Percentiles rank a stretch among this genome's conserved stretches.
Conservation (phyloP, 2,797 vertebrate genomes). For the Sus cebifrons region DNA sequence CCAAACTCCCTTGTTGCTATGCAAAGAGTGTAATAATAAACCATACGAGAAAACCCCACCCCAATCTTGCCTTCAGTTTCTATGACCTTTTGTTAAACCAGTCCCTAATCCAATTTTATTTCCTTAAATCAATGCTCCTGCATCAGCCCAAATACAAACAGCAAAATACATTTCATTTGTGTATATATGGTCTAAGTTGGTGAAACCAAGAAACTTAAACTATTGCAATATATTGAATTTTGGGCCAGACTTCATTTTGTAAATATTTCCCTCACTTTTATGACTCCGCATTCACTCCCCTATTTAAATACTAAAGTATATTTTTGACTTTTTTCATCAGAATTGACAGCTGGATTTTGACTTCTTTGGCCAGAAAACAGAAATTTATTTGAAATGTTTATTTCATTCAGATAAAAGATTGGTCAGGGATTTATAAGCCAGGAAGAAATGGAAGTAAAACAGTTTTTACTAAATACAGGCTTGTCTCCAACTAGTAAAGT, state of each 20-base stretch:
- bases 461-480: neutral
- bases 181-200: neutral
- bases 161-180: neutral
- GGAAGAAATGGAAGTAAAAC: constrained; percentile 63
- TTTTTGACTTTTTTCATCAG: constrained; percentile 59
- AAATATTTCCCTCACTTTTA: neutral
- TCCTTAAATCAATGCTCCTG: neutral
- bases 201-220: neutral
- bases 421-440: constrained; percentile 54
- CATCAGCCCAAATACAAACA: neutral
- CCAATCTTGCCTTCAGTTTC: neutral
- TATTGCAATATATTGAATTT: neutral
- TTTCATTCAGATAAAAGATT: constrained; percentile 62
- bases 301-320: constrained; percentile 22
- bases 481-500: constrained; percentile 41
- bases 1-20: constrained; percentile 21
- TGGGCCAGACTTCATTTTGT: neutral
- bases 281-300: neutral
- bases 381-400: constrained; percentile 75
- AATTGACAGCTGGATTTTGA: constrained; percentile 73
- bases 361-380: constrained; percentile 58
- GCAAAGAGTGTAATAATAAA: neutral
- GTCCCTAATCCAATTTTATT: neutral
- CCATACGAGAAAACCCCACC: neutral
- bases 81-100: neutral